Evolutionary conservation across 2,888 invertebrate genomes (phyloP), one percentile per base, ranked within the genome.

Genomic region (Acleris emargana): DNA sequence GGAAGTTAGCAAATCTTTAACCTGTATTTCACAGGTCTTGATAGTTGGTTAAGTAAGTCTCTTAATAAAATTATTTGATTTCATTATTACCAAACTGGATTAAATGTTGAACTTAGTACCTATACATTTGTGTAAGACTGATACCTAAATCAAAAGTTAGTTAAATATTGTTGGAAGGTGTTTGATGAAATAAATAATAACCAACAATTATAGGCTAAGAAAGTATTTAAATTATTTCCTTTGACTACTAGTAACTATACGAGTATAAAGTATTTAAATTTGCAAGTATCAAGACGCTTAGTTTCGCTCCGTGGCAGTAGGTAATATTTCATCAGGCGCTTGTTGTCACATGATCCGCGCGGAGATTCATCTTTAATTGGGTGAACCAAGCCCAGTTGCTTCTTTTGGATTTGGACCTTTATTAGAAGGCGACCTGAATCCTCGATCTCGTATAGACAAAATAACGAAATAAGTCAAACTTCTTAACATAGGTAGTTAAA

Each of bases 301-400:
- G 68, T 63, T 74, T 75, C 64, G 69, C 52, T 62, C 67, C 62
- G 71, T 67, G 70, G 72, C 67, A 73, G 78, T 75, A 73, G 83
- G 86, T 79, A 78, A 86, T 88, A 89, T 87, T 86, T 89, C 87
- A 88, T 88, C 84, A 80, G 80, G 84, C 42, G 72, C 80, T 81
- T 83, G 87, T 86, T 88, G 89, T 88, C 89, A 88, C 86, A 85
- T 88, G 89, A 88, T 89, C 83, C 83, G 80, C 82, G 83, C 84
- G 76, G 82, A 87, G 88, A 87, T 89, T 88, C 88, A 86, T 88
- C 87, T 88, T 89, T 89, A 89, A 89, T 89, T 90, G 89, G 89
- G 86, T 85, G 86, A 87, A 83, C 77, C 78, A 72, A 76, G 73
- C 75, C 73, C 76, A 76, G 79, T 75, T 75, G 75, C 72, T 77